phyloP scores from a whole-genome alignment of 2,888 invertebrate species.

The Chrysolina oricalcia region DNA sequence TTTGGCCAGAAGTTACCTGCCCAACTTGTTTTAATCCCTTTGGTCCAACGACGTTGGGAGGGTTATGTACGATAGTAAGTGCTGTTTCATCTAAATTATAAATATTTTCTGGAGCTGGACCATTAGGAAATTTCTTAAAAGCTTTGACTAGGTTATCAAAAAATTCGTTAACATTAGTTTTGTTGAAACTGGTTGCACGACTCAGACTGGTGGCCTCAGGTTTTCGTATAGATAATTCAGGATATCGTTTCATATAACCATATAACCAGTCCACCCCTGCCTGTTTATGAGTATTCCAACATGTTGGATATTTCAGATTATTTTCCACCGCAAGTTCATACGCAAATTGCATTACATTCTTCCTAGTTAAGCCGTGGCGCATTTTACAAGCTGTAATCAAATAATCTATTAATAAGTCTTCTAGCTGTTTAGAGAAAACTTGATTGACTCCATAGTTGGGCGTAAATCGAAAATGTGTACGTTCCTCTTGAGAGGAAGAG shows the following conservation, averaged over 20 bases:
- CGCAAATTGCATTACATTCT: constrained; percentile 9
- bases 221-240: constrained; percentile 27
- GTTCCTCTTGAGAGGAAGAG: constrained; percentile 20
- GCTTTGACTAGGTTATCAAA: constrained; percentile 25
- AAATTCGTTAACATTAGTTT: constrained; percentile 32
- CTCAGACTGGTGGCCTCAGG: constrained; percentile 29
- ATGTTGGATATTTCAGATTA: constrained; percentile 13
- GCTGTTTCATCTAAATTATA: constrained; percentile 37
- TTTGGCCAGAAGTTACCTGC: constrained; percentile 24
- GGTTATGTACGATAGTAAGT: constrained; percentile 34
- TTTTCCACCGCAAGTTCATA: constrained; percentile 10
- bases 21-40: constrained; percentile 27
- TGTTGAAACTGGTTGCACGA: constrained; percentile 28
- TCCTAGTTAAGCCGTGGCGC: constrained; percentile 24
- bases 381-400: constrained; percentile 29
- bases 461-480: constrained; percentile 25
- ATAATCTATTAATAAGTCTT: constrained; percentile 28
- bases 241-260: constrained; percentile 30
- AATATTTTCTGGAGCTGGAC: constrained; percentile 31
- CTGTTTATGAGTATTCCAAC: constrained; percentile 24
- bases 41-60: constrained; percentile 26
- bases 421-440: constrained; percentile 27
- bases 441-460: constrained; percentile 28
- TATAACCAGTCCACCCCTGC: constrained; percentile 26
- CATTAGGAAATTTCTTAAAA: constrained; percentile 27